Base-by-base conservation (phyloP, 2,797 vertebrate species). In the Rhabdomys pumilio region DNA sequence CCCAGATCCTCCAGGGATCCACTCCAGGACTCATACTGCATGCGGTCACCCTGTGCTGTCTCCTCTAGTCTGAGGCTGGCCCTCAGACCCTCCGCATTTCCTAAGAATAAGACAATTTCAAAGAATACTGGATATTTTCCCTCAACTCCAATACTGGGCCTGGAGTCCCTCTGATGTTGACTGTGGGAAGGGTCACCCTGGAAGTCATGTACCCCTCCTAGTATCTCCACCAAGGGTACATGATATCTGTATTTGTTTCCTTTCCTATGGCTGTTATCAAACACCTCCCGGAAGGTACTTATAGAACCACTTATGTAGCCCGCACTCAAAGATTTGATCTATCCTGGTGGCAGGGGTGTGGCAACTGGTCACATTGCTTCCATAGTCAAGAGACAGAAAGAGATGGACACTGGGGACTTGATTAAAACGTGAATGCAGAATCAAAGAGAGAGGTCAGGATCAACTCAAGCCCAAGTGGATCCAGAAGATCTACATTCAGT, bases 151-250 rank as follows among this genome's bases (percentile, higher is more conserved):
- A 41, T 22, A 12, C 20, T 12, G 7, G 59, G 10, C n/a, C 31
- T 13, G 0, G 29, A 7, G 72, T 57, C 69, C n/a, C 0, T 22
- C 63, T 15, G 44, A 1, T 0, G 15, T 26, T 29, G 2, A 38
- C 24, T 1, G 1, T 3, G 6, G 34, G 31, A 22, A 53, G 38
- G 53, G 47, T 1, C 1, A 0, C 0, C 0, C 69, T 31, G 14
- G 15, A 31, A 6, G 69, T 84, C 82, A 85, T 8, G 1, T 34
- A 7, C 6, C 17, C 61, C 29, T 63, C 29, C 19, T 67, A 14
- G 29, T 22, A 3, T 47, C 44, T 67, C 61, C 41, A 24, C 11
- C 17, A 47, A 47, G 82, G 15, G 10, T 29, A 47, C 10, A 13
- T 20, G 44, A 3, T 6, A 47, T 47, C 44, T 47, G 24, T 47